Evolutionary conservation across 2,888 invertebrate species (phyloP).

Genomic region (Hydrotaea cyrtoneurina): DNA sequence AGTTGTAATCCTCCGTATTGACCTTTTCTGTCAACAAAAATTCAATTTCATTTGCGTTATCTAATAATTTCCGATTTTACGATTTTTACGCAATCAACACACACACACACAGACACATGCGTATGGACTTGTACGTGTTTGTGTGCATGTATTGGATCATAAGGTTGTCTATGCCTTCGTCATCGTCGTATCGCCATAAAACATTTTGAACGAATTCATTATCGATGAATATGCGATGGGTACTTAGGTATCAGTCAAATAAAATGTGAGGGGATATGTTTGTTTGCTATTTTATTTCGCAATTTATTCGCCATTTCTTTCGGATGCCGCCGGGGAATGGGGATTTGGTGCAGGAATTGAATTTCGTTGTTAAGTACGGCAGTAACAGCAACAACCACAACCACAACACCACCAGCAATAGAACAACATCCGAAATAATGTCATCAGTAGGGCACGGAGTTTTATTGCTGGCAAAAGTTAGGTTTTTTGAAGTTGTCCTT

Average conservation of each 20-base stretch:
- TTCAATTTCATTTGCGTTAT: conserved; percentile 17
- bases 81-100: not conserved
- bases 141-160: not conserved
- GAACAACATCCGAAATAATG: not conserved
- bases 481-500: too few relatives aligned
- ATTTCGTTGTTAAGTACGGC: not conserved
- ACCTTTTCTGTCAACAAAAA: conserved; percentile 15
- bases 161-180: not conserved
- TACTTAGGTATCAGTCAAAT: not conserved
- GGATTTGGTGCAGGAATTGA: not conserved
- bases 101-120: not conserved
- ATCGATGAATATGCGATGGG: not conserved
- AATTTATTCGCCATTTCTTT: conserved; percentile 18
- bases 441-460: not conserved
- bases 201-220: conserved; percentile 14
- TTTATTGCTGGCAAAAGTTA: not conserved
- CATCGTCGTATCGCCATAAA: conserved; percentile 7
- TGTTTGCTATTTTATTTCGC: conserved; percentile 5
- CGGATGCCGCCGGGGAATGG: not conserved
- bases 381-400: not conserved
- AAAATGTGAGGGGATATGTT: not conserved
- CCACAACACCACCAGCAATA: not conserved
- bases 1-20: conserved; percentile 17
- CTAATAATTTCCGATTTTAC: conserved; percentile 21
- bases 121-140: not conserved